Percentiles rank a stretch among this genome's conserved stretches.
Conservation (phyloP, 1,140 invertebrate genomes). For the Notospermus geniculatus region DNA sequence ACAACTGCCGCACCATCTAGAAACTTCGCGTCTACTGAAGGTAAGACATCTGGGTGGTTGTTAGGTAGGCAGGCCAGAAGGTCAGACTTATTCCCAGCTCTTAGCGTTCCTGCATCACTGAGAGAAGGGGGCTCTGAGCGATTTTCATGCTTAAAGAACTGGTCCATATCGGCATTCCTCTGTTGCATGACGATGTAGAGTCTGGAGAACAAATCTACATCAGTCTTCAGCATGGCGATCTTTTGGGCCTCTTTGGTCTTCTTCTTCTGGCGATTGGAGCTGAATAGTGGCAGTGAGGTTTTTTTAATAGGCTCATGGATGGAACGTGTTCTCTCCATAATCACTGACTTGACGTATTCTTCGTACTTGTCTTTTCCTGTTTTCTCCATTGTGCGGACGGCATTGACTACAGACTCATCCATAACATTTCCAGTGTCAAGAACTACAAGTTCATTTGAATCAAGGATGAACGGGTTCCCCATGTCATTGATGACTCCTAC, state of each 20-base stretch:
- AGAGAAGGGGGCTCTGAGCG: not conserved
- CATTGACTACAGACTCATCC: too few species aligned
- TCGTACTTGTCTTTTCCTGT: too few species aligned
- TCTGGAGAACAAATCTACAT: too few species aligned
- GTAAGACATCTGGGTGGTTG: not conserved
- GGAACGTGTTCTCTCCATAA: too few species aligned
- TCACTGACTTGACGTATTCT: too few species aligned
- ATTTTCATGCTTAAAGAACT: not conserved
- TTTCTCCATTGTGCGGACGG: too few species aligned
- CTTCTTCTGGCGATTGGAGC: too few species aligned
- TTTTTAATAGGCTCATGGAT: too few species aligned
- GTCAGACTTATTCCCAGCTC: not conserved
- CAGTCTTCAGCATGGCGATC: too few species aligned
- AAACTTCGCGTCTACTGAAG: not conserved
- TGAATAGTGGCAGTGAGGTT: not conserved
- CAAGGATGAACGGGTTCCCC: constrained; percentile 17
- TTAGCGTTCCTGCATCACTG: not conserved
- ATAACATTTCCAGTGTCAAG: too few species aligned
- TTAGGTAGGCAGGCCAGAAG: not conserved
- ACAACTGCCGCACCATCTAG: not conserved
- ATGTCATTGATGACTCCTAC: constrained; percentile 10
- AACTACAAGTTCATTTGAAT: constrained; percentile 8
- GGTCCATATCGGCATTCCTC: too few species aligned
- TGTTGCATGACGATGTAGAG: constrained; percentile 18
- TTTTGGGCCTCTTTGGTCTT: too few species aligned